These are phyloP conservation scores for Zeuzera pyrina DNA, from an alignment of 2,888 invertebrate species.

Conservation along the genomic window DNA sequence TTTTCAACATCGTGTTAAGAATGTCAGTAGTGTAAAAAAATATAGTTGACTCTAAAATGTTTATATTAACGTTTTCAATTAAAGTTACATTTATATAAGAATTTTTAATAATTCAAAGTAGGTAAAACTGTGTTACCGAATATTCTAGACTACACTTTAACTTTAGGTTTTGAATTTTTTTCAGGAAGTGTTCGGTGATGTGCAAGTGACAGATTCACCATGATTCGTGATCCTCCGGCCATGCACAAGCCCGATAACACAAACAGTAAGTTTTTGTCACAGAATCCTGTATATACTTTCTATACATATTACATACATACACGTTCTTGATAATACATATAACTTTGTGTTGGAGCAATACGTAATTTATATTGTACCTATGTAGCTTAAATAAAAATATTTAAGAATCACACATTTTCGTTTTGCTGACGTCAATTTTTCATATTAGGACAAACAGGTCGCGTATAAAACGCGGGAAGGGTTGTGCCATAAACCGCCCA, in stretches of 20 bases:
- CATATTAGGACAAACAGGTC: slow-evolving; percentile 72
- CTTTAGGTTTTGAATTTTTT: slow-evolving; percentile 38
- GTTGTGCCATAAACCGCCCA: slow-evolving; percentile 70
- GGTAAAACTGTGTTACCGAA: no score
- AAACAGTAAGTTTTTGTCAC: slow-evolving; percentile 49
- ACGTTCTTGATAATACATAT: no score
- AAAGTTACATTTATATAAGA: no score
- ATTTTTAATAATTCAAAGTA: no score
- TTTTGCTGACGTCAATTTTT: slow-evolving; percentile 68
- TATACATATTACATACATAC: no score
- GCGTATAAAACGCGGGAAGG: slow-evolving; percentile 71
- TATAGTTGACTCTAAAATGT: no score
- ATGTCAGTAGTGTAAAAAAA: no score
- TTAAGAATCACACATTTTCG: slow-evolving; percentile 42
- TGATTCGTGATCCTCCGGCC: slow-evolving; percentile 71
- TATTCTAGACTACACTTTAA: no score
- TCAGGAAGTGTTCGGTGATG: slow-evolving; percentile 49
- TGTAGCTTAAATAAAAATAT: slow-evolving; percentile 18
- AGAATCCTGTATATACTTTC: no score
- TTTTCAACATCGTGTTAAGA: not conserved
- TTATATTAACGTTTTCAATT: no score
- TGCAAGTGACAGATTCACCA: slow-evolving; percentile 52
- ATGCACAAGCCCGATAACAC: slow-evolving; percentile 67
- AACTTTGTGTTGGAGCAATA: not conserved
- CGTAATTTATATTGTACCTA: not conserved